A percentile compares a stretch with the other conserved stretches of the same genome.
These are phyloP conservation scores for Syritta pipiens DNA, from an alignment of 2,888 invertebrate species.

Conservation along the genomic window DNA sequence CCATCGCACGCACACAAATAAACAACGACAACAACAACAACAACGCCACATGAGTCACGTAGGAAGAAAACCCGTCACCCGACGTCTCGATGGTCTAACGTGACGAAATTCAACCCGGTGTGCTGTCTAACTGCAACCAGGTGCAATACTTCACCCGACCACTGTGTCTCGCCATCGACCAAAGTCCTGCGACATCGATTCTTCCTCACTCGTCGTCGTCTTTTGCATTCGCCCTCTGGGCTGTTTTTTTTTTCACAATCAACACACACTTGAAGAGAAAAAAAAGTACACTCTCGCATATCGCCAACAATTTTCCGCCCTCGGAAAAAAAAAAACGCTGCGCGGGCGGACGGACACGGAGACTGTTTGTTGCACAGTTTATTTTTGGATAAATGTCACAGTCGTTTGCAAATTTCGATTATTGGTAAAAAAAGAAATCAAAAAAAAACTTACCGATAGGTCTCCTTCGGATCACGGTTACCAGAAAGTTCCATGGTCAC, in stretches of 20 bases:
- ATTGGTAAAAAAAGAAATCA: slow-evolving; percentile 2
- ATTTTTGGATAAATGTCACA: slow-evolving; percentile 36
- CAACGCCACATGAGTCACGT: slow-evolving; percentile 4
- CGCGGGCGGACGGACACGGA: not conserved
- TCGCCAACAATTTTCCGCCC: not conserved
- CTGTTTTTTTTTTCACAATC: not conserved
- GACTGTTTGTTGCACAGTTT: no score
- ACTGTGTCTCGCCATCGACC: no score
- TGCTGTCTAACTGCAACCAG: not conserved
- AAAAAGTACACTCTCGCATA: not conserved
- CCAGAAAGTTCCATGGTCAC: slow-evolving; percentile 55
- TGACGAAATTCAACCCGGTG: slow-evolving; percentile 12
- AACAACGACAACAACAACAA: slow-evolving; percentile 11
- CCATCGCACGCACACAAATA: slow-evolving; percentile 16
- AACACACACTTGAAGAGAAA: not conserved
- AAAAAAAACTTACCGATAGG: slow-evolving; percentile 51
- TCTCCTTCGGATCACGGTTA: slow-evolving; percentile 62
- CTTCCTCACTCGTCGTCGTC: not conserved
- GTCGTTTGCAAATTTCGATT: not conserved
- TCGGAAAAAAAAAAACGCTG: slow-evolving; percentile 6
- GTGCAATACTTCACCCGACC: not conserved
- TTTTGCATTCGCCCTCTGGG: not conserved
- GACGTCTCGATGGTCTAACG: no score
- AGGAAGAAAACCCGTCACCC: no score
- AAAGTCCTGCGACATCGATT: slow-evolving; percentile 14